Evolutionary conservation across 2,888 invertebrate genomes (phyloP).

Genomic region (Drosophila nr. fundita): DNA sequence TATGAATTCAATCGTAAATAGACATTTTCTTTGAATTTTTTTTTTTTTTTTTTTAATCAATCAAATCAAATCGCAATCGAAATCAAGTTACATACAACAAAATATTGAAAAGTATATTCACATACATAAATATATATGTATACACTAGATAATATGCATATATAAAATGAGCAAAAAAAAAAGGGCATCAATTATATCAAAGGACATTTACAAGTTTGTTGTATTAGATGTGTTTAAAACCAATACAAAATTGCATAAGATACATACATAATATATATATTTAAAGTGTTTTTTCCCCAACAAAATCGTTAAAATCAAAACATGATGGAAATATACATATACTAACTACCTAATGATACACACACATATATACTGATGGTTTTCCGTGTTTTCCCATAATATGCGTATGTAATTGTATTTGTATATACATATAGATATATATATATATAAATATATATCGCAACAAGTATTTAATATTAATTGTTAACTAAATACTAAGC

Average conservation of each 20-base stretch:
- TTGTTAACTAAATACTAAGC: constrained; percentile 79
- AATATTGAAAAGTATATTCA: constrained; percentile 37
- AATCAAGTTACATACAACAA: constrained; percentile 52
- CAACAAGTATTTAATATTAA: constrained; percentile 46
- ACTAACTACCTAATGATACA: constrained; percentile 33
- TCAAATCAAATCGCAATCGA: constrained; percentile 44
- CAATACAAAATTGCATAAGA: constrained; percentile 30
- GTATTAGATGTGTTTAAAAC: constrained; percentile 69
- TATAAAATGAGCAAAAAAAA: constrained; percentile 15
- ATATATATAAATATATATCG: neutral
- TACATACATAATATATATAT: constrained; percentile 33
- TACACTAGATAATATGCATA: constrained; percentile 44
- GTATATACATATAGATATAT: constrained; percentile 38
- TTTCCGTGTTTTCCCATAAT: constrained; percentile 76
- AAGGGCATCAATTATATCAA: constrained; percentile 58
- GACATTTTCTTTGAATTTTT: neutral
- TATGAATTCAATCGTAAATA: neutral
- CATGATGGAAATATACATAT: constrained; percentile 34
- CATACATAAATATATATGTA: constrained; percentile 40
- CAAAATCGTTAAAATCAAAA: constrained; percentile 10
- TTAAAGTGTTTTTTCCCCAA: constrained; percentile 46
- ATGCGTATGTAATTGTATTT: constrained; percentile 58
- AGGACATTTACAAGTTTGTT: constrained; percentile 61
- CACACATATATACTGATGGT: constrained; percentile 63
- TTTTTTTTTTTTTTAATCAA: constrained; percentile 39